Evolutionary conservation across 2,888 invertebrate species (phyloP).

Genomic region (Acanthopleura granulata): DNA sequence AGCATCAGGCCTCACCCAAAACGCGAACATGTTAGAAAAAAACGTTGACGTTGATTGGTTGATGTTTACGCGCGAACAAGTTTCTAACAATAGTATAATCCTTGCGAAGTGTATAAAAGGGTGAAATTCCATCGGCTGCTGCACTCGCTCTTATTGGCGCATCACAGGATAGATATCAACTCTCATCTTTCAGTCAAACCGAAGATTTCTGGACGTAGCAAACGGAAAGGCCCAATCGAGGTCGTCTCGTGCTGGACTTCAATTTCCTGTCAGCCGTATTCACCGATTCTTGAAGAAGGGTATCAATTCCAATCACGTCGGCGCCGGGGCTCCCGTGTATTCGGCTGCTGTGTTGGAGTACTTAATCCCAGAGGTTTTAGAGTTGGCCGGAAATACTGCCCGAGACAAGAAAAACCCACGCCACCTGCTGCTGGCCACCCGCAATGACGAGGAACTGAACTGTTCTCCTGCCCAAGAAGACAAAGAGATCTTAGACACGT

Average conservation of each 20-base stretch:
- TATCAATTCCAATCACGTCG: not conserved
- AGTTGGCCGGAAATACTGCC: not conserved
- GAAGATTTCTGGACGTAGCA: not conserved
- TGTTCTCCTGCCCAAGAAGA: constrained; percentile 2
- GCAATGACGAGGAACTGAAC: constrained; percentile 6
- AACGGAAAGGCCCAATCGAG: not conserved
- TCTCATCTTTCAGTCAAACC: too few species aligned
- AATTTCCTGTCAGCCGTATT: not conserved
- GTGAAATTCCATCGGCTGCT: too few species aligned
- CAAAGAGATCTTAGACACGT: not conserved
- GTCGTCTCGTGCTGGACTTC: not conserved
- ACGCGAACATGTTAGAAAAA: too few species aligned
- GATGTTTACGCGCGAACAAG: too few species aligned
- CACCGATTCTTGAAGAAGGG: not conserved
- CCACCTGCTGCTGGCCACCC: not conserved
- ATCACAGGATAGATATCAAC: too few species aligned
- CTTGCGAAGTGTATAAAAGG: too few species aligned
- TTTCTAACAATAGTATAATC: too few species aligned
- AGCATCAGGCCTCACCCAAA: too few species aligned
- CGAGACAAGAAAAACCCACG: not conserved
- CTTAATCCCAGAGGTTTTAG: not conserved
- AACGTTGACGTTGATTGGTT: too few species aligned
- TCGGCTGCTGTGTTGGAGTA: constrained; percentile 2
- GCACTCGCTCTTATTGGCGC: too few species aligned
- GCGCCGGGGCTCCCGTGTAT: not conserved